phyloP scores from a whole-genome alignment of 1,140 invertebrate species.

The Drosophila parvula region DNA sequence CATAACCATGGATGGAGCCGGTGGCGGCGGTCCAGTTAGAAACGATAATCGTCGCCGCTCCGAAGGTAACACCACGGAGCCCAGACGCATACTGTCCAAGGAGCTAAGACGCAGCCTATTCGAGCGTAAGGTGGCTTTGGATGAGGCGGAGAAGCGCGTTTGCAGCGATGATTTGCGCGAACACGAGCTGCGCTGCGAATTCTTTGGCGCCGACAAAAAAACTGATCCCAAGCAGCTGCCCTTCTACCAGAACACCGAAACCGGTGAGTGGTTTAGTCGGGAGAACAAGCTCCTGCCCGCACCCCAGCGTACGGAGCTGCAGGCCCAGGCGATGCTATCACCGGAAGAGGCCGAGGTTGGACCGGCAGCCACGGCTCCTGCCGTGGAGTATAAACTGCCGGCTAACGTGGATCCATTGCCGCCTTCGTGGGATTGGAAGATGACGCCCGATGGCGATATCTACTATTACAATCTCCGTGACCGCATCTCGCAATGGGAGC shows the following conservation, averaged over 20 bases:
- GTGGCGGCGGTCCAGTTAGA: neutral
- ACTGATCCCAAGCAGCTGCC: slow-evolving; percentile 86
- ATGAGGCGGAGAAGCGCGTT: slow-evolving; percentile 87
- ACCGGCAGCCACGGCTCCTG: slow-evolving; percentile 32
- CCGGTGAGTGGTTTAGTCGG: slow-evolving; percentile 86
- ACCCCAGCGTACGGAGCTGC: slow-evolving; percentile 78
- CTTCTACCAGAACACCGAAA: slow-evolving; percentile 86
- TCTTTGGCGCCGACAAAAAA: slow-evolving; percentile 86
- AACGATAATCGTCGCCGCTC: slow-evolving; percentile 17
- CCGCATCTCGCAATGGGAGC: slow-evolving; percentile 94
- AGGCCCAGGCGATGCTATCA: slow-evolving; percentile 57
- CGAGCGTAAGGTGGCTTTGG: slow-evolving; percentile 90
- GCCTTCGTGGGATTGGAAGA: slow-evolving; percentile 93
- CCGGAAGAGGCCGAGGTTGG: slow-evolving; percentile 80
- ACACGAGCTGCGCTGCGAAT: slow-evolving; percentile 86
- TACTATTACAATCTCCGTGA: slow-evolving; percentile 97
- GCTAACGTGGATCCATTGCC: slow-evolving; percentile 88
- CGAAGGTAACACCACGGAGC: slow-evolving; percentile 9
- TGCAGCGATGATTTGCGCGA: slow-evolving; percentile 87
- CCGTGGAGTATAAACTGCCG: slow-evolving; percentile 83
- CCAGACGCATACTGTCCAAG: slow-evolving; percentile 56
- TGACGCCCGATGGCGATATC: slow-evolving; percentile 90
- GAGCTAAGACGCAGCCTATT: slow-evolving; percentile 88
- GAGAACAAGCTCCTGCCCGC: slow-evolving; percentile 80
- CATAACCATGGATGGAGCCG: slow-evolving; percentile 4